Evolutionary conservation across 2,888 invertebrate genomes (phyloP).

Genomic region (Drosophila histrio): DNA sequence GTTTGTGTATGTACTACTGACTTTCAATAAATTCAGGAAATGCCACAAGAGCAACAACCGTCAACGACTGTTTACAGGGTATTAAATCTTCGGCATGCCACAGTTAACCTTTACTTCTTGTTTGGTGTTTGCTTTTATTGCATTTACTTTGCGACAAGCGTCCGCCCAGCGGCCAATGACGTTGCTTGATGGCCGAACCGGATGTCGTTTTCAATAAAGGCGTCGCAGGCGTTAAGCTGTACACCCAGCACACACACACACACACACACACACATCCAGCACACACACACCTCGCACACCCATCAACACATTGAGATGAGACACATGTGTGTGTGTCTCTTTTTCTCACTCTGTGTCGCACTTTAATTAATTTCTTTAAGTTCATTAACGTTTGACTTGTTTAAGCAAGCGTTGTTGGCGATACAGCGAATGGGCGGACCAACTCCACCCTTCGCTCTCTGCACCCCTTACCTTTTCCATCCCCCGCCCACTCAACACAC

Average conservation of each 20-base stretch:
- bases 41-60: no score
- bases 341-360: slow-evolving; percentile 38
- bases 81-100: neutral
- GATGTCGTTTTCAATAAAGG: slow-evolving; percentile 79
- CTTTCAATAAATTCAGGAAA: no score
- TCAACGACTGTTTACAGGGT: no score
- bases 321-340: slow-evolving; percentile 26
- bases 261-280: no score
- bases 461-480: neutral
- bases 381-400: slow-evolving; percentile 79
- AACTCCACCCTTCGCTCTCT: neutral
- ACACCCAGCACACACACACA: slow-evolving; percentile 16
- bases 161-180: slow-evolving; percentile 46
- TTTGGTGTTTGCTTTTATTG: slow-evolving; percentile 70
- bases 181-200: slow-evolving; percentile 60
- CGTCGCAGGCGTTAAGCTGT: slow-evolving; percentile 67
- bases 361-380: slow-evolving; percentile 80
- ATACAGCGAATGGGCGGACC: slow-evolving; percentile 64
- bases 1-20: no score
- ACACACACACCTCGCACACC: neutral
- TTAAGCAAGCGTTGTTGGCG: slow-evolving; percentile 51
- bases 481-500: neutral
- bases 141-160: slow-evolving; percentile 61
- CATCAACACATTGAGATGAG: neutral
- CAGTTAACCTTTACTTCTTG: slow-evolving; percentile 13